Evolutionary conservation across 2,113 vertebrate genomes (phyloP), one percentile per base, ranked within the genome.

Genomic region (Myanophis thanlyinensis): DNA sequence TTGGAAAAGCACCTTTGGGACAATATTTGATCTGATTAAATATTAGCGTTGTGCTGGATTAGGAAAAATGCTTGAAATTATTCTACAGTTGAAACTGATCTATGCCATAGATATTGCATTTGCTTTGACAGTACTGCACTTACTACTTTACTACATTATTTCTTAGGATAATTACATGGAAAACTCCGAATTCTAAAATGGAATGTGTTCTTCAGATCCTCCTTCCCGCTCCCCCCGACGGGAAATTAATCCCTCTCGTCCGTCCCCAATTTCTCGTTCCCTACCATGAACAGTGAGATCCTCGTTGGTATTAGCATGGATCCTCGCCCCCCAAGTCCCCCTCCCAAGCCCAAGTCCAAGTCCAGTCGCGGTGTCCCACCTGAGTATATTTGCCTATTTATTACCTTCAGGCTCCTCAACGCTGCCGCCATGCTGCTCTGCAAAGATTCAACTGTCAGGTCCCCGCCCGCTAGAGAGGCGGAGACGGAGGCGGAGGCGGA

Each of bases 391-490:
- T 1, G 87, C 35, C 49, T 7, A 9, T 47, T 5, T 4, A 12
- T 94, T 91, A 95, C 95, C 95, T 95, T 95, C 92, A 95, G 18
- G 91, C 92, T 93, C 25, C 94, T 89, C 87, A 94, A 23, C 2
- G 73, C 87, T 80, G 86, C 92, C 84, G 95, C 95, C 94, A 96
- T 95, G 47, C 91, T 87, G 73, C 30, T 52, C 67, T 54, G 23
- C 15, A 27, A 15, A 53, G 15, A 9, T 11, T n/a, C n/a, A 5
- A 1, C 27, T 7, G 12, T 22, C 40, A 44, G 30, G 59, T 25
- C 30, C 30, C 56, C 85, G 52, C 44, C 92, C 44, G 51, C 80
- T 5, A 1, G 1, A 7, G 86, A 2, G 25, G 53, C 11, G 23
- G 20, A 59, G 13, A 49, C 11, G 23, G 20, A 59, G 13, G 56